These are phyloP conservation scores for Tamias sibiricus DNA, from an alignment of 2,113 vertebrate genomes.

Conservation along the genomic window DNA sequence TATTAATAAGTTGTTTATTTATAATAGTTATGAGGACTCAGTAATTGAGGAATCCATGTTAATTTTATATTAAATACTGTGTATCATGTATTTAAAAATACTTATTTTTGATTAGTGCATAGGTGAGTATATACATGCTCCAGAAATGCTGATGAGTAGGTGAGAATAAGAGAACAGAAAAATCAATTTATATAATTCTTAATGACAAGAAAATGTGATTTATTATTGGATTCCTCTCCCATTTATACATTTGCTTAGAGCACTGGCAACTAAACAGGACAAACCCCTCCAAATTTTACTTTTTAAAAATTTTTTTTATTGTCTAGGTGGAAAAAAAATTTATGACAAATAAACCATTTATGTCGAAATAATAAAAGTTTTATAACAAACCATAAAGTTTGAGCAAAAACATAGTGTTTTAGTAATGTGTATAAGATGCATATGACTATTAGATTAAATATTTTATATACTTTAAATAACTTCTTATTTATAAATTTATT, in stretches of 20 bases:
- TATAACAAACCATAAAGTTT: too few relatives aligned
- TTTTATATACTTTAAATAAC: not conserved
- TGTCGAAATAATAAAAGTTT: too few relatives aligned
- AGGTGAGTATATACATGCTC: not conserved
- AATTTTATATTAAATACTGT: not conserved
- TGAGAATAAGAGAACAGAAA: not conserved
- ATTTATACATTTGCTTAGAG: not conserved
- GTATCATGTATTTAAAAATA: not conserved
- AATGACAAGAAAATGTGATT: not conserved
- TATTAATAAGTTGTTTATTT: not conserved
- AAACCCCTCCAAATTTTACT: not conserved
- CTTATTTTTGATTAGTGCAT: not conserved
- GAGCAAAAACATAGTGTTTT: too few relatives aligned
- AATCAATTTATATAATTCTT: not conserved
- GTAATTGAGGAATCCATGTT: not conserved
- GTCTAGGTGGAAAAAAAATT: not conserved
- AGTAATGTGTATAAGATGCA: too few relatives aligned
- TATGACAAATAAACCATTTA: not conserved
- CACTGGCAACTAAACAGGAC: not conserved
- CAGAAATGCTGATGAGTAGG: not conserved
- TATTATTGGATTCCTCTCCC: not conserved
- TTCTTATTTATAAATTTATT: too few relatives aligned
- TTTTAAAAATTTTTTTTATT: not conserved
- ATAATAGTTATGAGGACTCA: not conserved
- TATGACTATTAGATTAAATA: not conserved